Evolutionary conservation across 2,888 invertebrate genomes (phyloP).

Genomic region (Tachystola acroxantha): DNA sequence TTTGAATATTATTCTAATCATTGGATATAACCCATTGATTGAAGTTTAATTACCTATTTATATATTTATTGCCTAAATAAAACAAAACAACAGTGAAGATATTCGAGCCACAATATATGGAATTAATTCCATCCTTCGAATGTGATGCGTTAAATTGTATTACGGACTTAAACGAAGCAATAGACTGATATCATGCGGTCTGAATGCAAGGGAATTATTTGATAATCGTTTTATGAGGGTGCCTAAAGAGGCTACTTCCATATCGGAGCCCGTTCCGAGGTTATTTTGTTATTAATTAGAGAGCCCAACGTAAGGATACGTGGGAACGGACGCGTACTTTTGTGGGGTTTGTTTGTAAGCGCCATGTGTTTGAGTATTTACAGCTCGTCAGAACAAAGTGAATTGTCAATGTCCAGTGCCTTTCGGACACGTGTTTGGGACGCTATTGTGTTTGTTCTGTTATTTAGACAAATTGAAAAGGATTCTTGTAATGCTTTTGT

Average conservation of each 20-base stretch:
- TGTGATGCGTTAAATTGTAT: conserved; percentile 65
- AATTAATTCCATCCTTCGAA: conserved; percentile 38
- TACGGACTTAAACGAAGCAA: conserved; percentile 48
- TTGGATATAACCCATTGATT: no score
- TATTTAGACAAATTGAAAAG: conserved; percentile 52
- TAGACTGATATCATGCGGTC: conserved; percentile 48
- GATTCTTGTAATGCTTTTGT: conserved; percentile 48
- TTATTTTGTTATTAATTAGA: conserved; percentile 69
- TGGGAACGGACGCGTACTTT: conserved; percentile 54
- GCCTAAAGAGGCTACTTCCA: conserved; percentile 62
- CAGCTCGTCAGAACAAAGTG: conserved; percentile 42
- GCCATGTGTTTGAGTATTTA: conserved; percentile 57
- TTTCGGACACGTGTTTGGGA: conserved; percentile 39
- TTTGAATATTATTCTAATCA: no score
- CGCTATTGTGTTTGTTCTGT: conserved; percentile 48
- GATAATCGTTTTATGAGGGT: conserved; percentile 74
- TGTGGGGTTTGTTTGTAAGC: conserved; percentile 36
- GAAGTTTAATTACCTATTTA: no score
- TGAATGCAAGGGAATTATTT: conserved; percentile 58
- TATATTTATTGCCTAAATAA: no score
- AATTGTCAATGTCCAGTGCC: conserved; percentile 14
- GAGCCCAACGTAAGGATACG: conserved; percentile 56
- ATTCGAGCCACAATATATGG: no score
- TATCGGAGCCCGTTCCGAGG: conserved; percentile 49
- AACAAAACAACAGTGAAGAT: no score